These are phyloP conservation scores for Echinarachnius parma DNA, from an alignment of 53 echinoderm and acorn worm species.

Conservation along the genomic window DNA sequence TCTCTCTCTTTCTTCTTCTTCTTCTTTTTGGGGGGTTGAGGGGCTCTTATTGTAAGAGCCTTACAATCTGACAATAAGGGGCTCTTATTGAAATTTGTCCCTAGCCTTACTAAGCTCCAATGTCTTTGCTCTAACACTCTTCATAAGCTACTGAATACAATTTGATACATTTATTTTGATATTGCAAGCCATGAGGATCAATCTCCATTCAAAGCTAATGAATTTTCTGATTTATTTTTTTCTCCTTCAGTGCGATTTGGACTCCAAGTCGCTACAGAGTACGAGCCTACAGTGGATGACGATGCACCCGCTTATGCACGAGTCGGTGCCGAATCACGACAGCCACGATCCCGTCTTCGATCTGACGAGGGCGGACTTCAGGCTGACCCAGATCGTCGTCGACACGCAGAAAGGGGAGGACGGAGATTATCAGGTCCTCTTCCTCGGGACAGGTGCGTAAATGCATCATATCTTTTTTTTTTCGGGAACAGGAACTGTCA, in stretches of 20 bases:
- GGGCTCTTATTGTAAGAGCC: too few relatives aligned
- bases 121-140: too few relatives aligned
- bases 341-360: slow-evolving; percentile 73
- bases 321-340: slow-evolving; percentile 68
- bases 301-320: slow-evolving; percentile 82
- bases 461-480: not conserved
- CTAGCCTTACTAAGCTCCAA: too few relatives aligned
- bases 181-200: too few relatives aligned
- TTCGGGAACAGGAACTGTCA: not conserved
- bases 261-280: slow-evolving; percentile 39
- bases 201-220: too few relatives aligned
- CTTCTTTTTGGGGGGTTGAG: too few relatives aligned
- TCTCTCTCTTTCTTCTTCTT: too few relatives aligned
- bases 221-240: too few relatives aligned
- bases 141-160: too few relatives aligned
- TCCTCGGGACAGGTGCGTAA: slow-evolving; percentile 78
- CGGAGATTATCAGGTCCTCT: slow-evolving; percentile 68
- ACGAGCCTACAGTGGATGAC: slow-evolving; percentile 60
- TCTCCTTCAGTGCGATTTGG: slow-evolving; percentile 60
- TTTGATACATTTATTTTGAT: too few relatives aligned
- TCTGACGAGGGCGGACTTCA: slow-evolving; percentile 78
- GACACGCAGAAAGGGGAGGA: slow-evolving; percentile 44
- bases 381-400: slow-evolving; percentile 78
- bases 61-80: too few relatives aligned
- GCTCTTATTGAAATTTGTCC: too few relatives aligned